Percentiles rank a stretch among this genome's conserved stretches.
These are phyloP conservation scores for Cottus gobio DNA, from an alignment of 2,113 vertebrate genomes.

Conservation along the genomic window DNA sequence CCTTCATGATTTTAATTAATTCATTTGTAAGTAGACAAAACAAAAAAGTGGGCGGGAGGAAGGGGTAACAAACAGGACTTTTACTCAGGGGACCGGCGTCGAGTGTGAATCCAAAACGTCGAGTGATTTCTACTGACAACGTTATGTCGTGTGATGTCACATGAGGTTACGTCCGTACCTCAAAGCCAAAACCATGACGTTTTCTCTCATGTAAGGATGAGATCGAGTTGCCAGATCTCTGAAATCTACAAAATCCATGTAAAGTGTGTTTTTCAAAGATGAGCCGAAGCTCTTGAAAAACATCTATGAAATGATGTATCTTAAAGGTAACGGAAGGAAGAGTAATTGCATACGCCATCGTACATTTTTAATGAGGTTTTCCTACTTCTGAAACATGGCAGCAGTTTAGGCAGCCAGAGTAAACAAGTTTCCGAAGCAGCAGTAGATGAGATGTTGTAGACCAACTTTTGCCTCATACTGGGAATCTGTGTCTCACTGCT, in stretches of 20 bases:
- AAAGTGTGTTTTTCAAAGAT: background rate
- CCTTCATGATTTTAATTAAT: background rate
- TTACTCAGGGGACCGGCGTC: background rate
- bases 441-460: slow-evolving; percentile 24
- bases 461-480: slow-evolving; percentile 20
- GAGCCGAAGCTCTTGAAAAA: background rate
- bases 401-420: background rate
- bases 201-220: background rate
- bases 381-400: background rate
- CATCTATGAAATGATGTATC: background rate
- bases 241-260: background rate
- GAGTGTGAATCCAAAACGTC: too few species aligned
- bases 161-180: background rate
- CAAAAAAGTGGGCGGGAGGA: background rate
- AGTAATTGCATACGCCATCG: background rate
- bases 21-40: background rate
- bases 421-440: background rate
- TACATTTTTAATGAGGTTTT: background rate
- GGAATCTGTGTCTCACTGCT: slow-evolving; percentile 30
- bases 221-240: background rate
- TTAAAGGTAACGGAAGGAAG: background rate
- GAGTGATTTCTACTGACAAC: background rate
- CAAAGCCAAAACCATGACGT: background rate
- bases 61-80: background rate
- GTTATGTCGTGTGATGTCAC: background rate